phyloP scores from a whole-genome alignment of 2,113 vertebrate species.

The Anolis carolinensis region DNA sequence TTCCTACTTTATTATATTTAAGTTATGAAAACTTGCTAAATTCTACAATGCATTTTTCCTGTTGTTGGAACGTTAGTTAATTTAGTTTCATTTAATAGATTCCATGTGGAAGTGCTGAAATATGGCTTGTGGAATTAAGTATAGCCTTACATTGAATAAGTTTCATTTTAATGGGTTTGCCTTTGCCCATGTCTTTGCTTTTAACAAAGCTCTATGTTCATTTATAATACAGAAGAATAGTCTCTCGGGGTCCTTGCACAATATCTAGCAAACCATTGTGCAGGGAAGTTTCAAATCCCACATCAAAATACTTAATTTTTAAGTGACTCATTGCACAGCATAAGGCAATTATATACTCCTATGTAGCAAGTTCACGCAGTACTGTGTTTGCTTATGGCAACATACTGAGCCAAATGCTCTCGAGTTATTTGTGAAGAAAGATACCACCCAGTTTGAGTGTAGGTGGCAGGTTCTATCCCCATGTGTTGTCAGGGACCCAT shows the following conservation, averaged over 20 bases:
- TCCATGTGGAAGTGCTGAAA: constrained; percentile 25
- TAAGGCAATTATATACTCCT: constrained; percentile 57
- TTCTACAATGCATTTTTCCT: neutral
- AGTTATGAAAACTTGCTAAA: constrained; percentile 12
- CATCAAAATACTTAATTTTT: constrained; percentile 47
- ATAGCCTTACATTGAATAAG: neutral
- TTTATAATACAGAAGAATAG: constrained; percentile 47
- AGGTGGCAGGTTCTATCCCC: constrained; percentile 49
- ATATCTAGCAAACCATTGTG: constrained; percentile 32
- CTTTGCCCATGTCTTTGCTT: constrained; percentile 37
- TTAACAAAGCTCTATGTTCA: constrained; percentile 52
- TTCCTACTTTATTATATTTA: neutral
- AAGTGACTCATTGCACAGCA: constrained; percentile 63
- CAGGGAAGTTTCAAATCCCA: constrained; percentile 41
- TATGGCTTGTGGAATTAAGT: constrained; percentile 23
- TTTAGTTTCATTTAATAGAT: neutral
- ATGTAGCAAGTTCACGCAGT: constrained; percentile 47
- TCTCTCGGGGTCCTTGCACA: constrained; percentile 39
- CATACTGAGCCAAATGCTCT: constrained; percentile 52
- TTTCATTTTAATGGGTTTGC: constrained; percentile 37
- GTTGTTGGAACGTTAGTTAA: neutral
- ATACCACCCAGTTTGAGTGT: constrained; percentile 44
- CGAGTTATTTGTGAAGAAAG: constrained; percentile 58
- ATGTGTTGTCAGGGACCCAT: constrained; percentile 44
- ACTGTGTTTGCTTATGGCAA: constrained; percentile 48